Base-by-base conservation (phyloP, 2,113 vertebrate genomes). In the Cathartes aura region DNA sequence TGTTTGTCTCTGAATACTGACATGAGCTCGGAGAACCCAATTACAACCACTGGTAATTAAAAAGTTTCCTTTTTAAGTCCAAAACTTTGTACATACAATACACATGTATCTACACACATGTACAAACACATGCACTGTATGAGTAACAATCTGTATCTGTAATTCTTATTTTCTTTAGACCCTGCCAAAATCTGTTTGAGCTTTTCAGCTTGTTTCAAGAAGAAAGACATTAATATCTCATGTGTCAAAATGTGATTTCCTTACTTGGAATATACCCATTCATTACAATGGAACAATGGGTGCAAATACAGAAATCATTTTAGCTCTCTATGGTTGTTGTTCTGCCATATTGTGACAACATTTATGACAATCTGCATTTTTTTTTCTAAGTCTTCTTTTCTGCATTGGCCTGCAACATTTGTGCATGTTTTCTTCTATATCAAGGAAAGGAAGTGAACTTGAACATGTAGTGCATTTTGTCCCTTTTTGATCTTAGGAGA, bases 1-100 rank as follows among this genome's bases (percentile, higher is more conserved):
- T 95, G 24, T 91, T 95, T 93, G 43, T 60, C 38, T 91, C 75
- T 94, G 55, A 96, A 95, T 94, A 87, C 7, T 85, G 5, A 63
- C 43, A 27, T 70, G 16, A 93, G 1, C 19, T 70, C 5, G 19
- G 24, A 80, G 13, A 76, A 50, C 14, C n/a, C 0, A 0, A 23
- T 43, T 82, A 24, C 1, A 23, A 19, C 10, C 20, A 63, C 3
- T 48, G 11, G 30, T n/a, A 87, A 15, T 24, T 26, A 52, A 42
- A 62, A 52, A 5, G 1, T 38, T 93, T 83, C 42, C 4, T 73
- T 81, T 59, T 82, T 42, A 84, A 89, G 43, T 66, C 29, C 15
- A 88, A 82, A 87, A 58, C 40, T 29, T 21, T 53, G n/a, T 66
- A n/a, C 17, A 12, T 75, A 55, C 12, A 38, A 59, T 36, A 36